Evolutionary conservation across 2,797 vertebrate genomes (phyloP), one percentile per base, ranked within the genome.

Genomic region (Urosaurus nigricauda): DNA sequence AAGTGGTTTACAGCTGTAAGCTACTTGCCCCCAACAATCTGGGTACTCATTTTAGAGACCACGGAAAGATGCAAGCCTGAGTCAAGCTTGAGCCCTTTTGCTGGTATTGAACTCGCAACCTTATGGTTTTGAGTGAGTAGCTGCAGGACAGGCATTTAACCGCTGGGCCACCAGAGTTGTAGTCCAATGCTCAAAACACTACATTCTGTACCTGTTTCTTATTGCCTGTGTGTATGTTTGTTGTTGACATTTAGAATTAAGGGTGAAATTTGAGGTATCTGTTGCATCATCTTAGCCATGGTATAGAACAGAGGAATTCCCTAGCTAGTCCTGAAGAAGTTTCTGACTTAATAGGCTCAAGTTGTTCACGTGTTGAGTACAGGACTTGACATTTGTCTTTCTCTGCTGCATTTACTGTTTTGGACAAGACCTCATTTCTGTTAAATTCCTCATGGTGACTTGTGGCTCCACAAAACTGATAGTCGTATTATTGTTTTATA

Each of bases 251-350:
- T 1, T 2, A 26, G 58, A 88, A 43, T 53, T 0, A 35, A 21
- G 51, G 0, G 19, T 4, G 87, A n/a, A 90, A 89, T 12, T 17
- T 17, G 65, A 0, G 3, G 0, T 35, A 13, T n/a, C 0, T 40
- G 6, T 93, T 95, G 93, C 93, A 90, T 95, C 93, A 94, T 86
- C 3, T 81, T 60, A 40, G 24, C 0, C 65, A 19, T 90, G 2
- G 80, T 89, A 32, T n/a, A 88, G 85, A 84, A 88, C 89, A 82
- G 58, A 37, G 83, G 0, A 35, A 87, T 90, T 95, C 93, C 93
- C 90, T 16, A 5, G 90, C 32, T 2, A 0, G 43, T 83, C 14
- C 32, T 32, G 12, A 0, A 58, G 0, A 63, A 71, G 81, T 32
- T 4, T 89, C 78, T 3, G 6, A 16, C 5, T 2, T 0, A 35